phyloP scores from a whole-genome alignment of 2,113 vertebrate species.

The Burhinus oedicnemus region DNA sequence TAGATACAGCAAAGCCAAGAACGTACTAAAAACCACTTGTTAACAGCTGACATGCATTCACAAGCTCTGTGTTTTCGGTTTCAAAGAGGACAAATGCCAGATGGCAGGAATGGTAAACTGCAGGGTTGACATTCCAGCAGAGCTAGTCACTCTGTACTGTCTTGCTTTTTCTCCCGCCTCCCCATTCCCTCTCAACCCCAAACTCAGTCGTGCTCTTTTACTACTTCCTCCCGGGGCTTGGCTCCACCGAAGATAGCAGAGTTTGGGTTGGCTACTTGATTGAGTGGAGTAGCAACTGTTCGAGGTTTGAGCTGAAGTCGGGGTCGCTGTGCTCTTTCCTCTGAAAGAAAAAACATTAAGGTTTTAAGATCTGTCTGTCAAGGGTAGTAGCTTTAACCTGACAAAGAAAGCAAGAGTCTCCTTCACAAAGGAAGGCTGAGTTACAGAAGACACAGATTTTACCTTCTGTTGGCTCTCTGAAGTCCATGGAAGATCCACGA shows the following conservation, averaged over 20 bases:
- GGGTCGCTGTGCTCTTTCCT: conserved; percentile 95
- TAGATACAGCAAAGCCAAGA: conserved; percentile 89
- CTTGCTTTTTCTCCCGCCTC: conserved; percentile 63
- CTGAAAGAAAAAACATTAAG: conserved; percentile 68
- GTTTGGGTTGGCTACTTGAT: conserved; percentile 99
- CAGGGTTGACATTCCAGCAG: conserved; percentile 74
- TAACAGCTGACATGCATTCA: conserved; percentile 93
- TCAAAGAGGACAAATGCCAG: conserved; percentile 78
- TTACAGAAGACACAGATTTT: background rate
- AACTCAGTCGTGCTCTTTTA: conserved; percentile 88
- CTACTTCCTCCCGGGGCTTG: conserved; percentile 95
- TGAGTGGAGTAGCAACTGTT: conserved; percentile 93
- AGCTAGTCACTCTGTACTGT: conserved; percentile 69
- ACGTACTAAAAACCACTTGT: conserved; percentile 88
- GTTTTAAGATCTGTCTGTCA: background rate
- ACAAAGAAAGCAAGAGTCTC: background rate
- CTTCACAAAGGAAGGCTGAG: accelerated
- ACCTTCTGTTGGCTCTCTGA: conserved; percentile 99
- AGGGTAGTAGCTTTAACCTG: background rate
- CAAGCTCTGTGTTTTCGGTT: conserved; percentile 85
- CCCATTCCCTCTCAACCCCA: conserved; percentile 65
- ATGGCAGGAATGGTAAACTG: conserved; percentile 82
- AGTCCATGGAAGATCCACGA: conserved; percentile 87
- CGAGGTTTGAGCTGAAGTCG: conserved; percentile 96
- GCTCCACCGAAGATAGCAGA: conserved; percentile 98